Base-by-base conservation (phyloP, 1,140 invertebrate genomes). In the Carposina sasakii region DNA sequence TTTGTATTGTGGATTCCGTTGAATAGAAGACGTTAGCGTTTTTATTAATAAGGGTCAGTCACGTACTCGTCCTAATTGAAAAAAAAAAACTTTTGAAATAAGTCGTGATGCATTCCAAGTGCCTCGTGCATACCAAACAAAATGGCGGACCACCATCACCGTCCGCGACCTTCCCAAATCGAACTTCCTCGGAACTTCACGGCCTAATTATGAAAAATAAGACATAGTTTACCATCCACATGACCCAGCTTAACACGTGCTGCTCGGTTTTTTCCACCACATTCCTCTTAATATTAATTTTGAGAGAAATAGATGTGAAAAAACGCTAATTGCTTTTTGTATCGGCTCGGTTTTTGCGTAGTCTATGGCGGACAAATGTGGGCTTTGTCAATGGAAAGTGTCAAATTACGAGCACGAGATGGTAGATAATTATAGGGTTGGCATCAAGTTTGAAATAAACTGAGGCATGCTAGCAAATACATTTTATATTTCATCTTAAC, bases 241-340 rank as follows among this genome's bases (percentile, higher is more conserved):
- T 73, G 62, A 61, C 60, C 46, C 59, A 53, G 33, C 59, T 75
- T 71, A 84, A 81, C 81, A 84, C 81, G 81, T 84, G 81, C 76
- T 74, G 56, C 48, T 30, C 20, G 52, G 57, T 69, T 75, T 77
- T 75, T 67, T 59, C 53, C 24, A 47, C 23, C 33, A 59, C 57
- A 81, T 84, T 81, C 75, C 67, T 66, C 61, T 73, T 77, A 81
- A 81, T 78, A 78, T 84, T 77, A 81, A 76, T 81, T 81, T 67
- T 52, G 64, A 63, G 61, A 63, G 63, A 65, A 67, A 68, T 63
- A 60, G 52, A 19, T 26, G 17, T 16, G 58, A 81, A 84, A 84
- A 83, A 84, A 77, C 62, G 33, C 76, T 84, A 84, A 84, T 84
- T 84, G 76, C 75, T 84, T 84, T 84, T 81, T 81, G 73, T 76